Evolutionary conservation across 2,113 vertebrate genomes (phyloP).

Genomic region (Ceyx melanurus): DNA sequence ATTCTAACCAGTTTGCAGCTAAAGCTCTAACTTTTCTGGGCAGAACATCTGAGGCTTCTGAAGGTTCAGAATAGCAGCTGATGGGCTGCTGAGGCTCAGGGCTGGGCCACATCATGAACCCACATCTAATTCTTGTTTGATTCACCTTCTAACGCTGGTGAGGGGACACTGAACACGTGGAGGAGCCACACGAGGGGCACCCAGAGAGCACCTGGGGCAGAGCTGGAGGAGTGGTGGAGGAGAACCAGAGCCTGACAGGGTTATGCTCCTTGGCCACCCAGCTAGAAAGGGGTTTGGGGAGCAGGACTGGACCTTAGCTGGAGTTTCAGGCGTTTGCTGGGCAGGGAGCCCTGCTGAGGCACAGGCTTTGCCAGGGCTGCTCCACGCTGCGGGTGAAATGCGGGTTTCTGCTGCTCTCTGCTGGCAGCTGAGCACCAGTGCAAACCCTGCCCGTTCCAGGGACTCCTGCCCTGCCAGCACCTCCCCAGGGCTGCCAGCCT

Average conservation of each 20-base stretch:
- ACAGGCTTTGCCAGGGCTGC: not conserved
- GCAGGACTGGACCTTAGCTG: fast-evolving
- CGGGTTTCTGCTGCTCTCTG: constrained; percentile 68
- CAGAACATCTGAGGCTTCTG: not conserved
- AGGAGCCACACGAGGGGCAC: not conserved
- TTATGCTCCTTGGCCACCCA: fast-evolving
- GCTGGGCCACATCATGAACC: not conserved
- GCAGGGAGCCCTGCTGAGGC: fast-evolving
- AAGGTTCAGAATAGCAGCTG: not conserved
- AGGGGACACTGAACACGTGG: fast-evolving
- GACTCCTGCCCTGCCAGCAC: not conserved
- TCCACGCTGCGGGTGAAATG: not conserved
- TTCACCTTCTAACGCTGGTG: no score
- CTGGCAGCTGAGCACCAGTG: constrained; percentile 43
- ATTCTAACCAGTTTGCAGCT: not conserved
- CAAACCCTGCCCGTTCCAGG: not conserved
- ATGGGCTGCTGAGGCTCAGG: not conserved
- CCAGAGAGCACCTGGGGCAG: fast-evolving
- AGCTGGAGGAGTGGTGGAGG: not conserved
- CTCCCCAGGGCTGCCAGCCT: fast-evolving
- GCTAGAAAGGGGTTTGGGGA: not conserved
- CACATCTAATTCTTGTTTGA: fast-evolving
- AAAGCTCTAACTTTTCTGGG: not conserved
- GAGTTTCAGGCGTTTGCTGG: not conserved
- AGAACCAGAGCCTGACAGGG: not conserved